Conservation (phyloP, 1,140 invertebrate genomes). For the Halesus radiatus region DNA sequence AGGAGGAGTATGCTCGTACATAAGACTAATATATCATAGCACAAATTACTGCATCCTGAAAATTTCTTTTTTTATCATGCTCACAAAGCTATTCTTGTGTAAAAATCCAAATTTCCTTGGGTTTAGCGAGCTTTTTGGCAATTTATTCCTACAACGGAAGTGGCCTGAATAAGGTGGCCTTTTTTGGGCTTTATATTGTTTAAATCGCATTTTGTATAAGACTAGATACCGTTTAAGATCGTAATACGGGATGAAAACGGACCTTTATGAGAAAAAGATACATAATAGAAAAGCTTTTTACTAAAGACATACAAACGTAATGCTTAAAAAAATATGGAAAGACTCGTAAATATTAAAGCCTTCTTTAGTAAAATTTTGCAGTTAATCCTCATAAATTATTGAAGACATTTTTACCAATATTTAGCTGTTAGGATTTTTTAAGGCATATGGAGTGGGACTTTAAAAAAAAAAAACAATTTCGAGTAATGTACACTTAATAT, state of each 20-base stretch:
- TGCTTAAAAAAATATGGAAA: too few species aligned
- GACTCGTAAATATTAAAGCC: too few species aligned
- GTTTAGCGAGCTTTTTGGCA: background rate
- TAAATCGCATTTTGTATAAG: constrained; percentile 1
- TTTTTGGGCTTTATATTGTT: constrained; percentile 9
- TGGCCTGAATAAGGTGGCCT: background rate
- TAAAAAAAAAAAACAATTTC: too few species aligned
- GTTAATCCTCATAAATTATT: too few species aligned
- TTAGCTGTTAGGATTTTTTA: too few species aligned
- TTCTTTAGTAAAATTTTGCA: too few species aligned
- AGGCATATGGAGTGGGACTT: too few species aligned
- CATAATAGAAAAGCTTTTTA: too few species aligned
- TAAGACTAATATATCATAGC: background rate
- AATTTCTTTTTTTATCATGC: background rate
- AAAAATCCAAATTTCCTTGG: background rate
- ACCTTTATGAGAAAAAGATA: background rate
- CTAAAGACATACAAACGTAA: too few species aligned
- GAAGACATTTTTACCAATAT: too few species aligned
- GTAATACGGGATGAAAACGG: background rate
- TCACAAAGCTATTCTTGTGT: background rate
- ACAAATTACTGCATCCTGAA: background rate
- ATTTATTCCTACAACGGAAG: constrained; percentile 5
- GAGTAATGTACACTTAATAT: too few species aligned
- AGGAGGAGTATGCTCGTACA: background rate
- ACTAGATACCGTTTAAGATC: constrained; percentile 4